A percentile compares a stretch with the other conserved stretches of the same genome.
Conservation (phyloP, 2,113 vertebrate genomes). For the Ranitomeya variabilis region DNA sequence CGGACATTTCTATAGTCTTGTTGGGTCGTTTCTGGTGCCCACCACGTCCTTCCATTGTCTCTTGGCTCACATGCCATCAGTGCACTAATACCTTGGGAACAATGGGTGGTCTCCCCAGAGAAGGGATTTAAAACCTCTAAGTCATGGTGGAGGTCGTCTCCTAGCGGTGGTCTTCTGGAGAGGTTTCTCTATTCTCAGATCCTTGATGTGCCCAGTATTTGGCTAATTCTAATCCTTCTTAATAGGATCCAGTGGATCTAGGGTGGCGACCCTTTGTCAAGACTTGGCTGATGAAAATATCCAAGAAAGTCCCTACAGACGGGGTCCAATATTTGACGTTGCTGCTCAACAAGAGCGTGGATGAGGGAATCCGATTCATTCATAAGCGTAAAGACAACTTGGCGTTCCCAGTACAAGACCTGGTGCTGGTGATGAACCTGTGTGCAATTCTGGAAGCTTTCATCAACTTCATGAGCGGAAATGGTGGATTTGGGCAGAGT, state of each 20-base stretch:
- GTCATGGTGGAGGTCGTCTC: no score
- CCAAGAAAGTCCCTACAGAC: constrained; percentile 51
- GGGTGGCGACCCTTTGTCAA: constrained; percentile 66
- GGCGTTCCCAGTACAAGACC: constrained; percentile 60
- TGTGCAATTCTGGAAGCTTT: constrained; percentile 69
- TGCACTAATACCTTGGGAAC: no score
- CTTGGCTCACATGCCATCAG: no score
- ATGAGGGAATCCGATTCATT: constrained; percentile 62
- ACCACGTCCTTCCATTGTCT: no score
- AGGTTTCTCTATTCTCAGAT: not conserved
- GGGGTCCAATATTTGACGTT: constrained; percentile 59
- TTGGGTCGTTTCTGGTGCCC: no score
- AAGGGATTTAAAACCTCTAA: no score
- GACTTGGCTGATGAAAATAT: constrained; percentile 63
- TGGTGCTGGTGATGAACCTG: constrained; percentile 63
- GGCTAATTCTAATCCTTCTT: constrained; percentile 4
- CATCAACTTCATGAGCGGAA: constrained; percentile 65
- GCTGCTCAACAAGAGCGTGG: constrained; percentile 63
- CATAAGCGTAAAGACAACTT: constrained; percentile 58
- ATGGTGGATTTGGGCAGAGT: constrained; percentile 55
- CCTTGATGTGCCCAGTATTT: not conserved
- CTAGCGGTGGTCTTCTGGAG: not conserved
- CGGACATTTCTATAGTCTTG: no score
- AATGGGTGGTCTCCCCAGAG: no score
- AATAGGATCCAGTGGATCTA: constrained; percentile 64